phyloP scores from a whole-genome alignment of 2,113 vertebrate genomes.

The Tragelaphus scriptus region DNA sequence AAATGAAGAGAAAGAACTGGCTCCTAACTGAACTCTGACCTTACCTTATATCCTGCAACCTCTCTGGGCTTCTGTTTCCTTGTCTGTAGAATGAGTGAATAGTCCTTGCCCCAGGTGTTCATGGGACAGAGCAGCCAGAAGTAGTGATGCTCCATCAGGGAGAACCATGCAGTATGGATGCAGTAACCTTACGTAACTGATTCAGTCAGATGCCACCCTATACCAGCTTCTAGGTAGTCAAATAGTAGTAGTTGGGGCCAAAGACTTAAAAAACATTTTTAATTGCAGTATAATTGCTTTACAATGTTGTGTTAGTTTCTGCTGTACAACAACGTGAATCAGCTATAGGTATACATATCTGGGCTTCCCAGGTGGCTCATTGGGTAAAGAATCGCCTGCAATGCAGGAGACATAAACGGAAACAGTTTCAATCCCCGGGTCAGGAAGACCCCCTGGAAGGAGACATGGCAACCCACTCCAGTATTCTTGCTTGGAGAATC shows the following conservation, averaged over 20 bases:
- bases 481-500: not conserved
- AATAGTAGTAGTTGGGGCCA: not conserved
- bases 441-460: not conserved
- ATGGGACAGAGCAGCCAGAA: not conserved
- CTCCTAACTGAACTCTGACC: not conserved
- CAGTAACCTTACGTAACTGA: not conserved
- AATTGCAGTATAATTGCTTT: not conserved
- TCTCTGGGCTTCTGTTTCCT: not conserved
- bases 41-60: not conserved
- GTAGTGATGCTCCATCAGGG: not conserved
- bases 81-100: not conserved
- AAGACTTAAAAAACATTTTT: not conserved
- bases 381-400: not conserved
- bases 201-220: not conserved
- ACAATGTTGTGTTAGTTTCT: not conserved
- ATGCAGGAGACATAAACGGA: not conserved
- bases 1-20: not conserved
- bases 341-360: not conserved
- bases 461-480: not conserved
- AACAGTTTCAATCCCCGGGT: not conserved
- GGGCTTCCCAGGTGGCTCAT: not conserved
- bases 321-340: not conserved
- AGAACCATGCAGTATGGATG: not conserved
- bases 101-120: not conserved
- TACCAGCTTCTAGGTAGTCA: not conserved